Base-by-base conservation (phyloP, 1,140 invertebrate species). In the Macrostomum lignano region DNA sequence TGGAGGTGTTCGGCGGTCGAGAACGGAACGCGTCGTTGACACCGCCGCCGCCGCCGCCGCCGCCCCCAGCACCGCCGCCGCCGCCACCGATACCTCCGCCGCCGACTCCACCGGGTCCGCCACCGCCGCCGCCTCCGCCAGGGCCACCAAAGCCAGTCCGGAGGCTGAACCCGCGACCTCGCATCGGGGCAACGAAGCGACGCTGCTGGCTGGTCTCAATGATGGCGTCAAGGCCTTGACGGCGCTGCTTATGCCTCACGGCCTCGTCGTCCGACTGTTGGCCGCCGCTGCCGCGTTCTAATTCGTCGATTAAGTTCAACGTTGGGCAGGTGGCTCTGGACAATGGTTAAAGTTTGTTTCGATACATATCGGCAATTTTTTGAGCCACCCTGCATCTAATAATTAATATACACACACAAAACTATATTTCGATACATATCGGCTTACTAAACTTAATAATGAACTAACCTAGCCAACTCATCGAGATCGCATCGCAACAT, bases 1-100 rank as follows among this genome's bases (percentile, higher is more conserved):
- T 65, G 3, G 78, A 84, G 0, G 82, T 91, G 53, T 91, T 94
- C 13, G 81, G 79, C 7, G 81, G 78, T 24, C 81, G 65, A 1
- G 78, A 84, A 35, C 82, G 63, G 55, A 91, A 91, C 5, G 73
- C 66, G 64, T 91, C 64, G 36, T 56, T 51, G 19, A 42, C 33
- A 17, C 43, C 40, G 3, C 35, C 35, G 13, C 35, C 32, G 25
- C 37, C 38, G 21, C 42, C 31, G 3, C 50, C 48, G 24, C 46
- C 9, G 6, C 14, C 15, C 14, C 20, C 19, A 14, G 30, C 17
- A n/a, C n/a, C n/a, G n/a, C n/a, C n/a, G n/a, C n/a, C n/a, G n/a
- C n/a, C n/a, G n/a, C n/a, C n/a, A n/a, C n/a, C n/a, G n/a, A n/a
- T n/a, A n/a, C n/a, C n/a, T 43, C 40, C 36, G 43, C 25, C 11